Base-by-base conservation (phyloP, 2,888 invertebrate species). In the Zaprionus lineosus region DNA sequence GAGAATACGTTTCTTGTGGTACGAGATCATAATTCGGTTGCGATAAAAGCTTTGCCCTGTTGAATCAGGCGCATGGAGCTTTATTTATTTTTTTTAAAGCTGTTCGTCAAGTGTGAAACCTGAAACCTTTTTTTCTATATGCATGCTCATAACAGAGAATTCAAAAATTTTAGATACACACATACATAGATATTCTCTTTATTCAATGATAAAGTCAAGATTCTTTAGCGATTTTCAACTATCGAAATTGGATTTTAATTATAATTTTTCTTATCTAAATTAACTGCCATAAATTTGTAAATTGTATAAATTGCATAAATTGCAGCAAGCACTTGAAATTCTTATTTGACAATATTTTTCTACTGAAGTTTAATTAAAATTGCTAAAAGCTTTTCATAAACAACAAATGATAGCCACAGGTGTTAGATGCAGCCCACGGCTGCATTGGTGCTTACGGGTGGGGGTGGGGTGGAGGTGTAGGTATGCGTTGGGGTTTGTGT, bases 381-480 rank as follows among this genome's bases (percentile, higher is more conserved):
- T 73, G 55, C 61, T 84, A 81, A 84, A 76, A 84, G 74, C 81
- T 63, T 65, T 58, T 44, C 55, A 65, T 61, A 60, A 67, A 53
- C 19, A 53, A 31, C 34, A 7, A n/a, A 52, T n/a, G 19, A 31
- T 6, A 19, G 3, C 28, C 33, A 29, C 84, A 77, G 84, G 77
- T 77, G 77, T 73, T 63, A 26, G 28, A 18, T 36, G 37, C 26
- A 52, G 19, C 21, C 12, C n/a, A n/a, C n/a, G n/a, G n/a, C n/a
- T n/a, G n/a, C n/a, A n/a, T n/a, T n/a, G n/a, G n/a, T 41, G 44
- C 28, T 37, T 14, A 33, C 36, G 31, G 26, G 21, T 19, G 19
- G 41, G 15, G 11, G 19, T 12, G 1, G 1, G 6, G 41, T 7
- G 5, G n/a, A 19, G 6, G 9, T 4, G 8, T n/a, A n/a, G n/a